Percentiles rank a stretch among this genome's conserved stretches.
These are phyloP conservation scores for Penaeus vannamei DNA, from an alignment of 1,140 invertebrate genomes.

Conservation along the genomic window DNA sequence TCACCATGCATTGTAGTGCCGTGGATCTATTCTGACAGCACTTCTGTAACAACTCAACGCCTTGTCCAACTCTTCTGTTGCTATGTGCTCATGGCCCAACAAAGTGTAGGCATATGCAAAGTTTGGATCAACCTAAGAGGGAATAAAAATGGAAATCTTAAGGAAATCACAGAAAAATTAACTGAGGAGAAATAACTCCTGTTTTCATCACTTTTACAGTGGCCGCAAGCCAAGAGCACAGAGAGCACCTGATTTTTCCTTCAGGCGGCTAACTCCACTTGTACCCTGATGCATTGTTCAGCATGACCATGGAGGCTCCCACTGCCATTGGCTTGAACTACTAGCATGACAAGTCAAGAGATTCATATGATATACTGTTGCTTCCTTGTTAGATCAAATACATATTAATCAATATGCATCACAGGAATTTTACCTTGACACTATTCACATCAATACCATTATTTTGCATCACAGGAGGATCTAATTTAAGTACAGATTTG, in stretches of 20 bases:
- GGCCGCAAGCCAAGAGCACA: constrained; percentile 70
- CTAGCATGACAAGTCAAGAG: constrained; percentile 64
- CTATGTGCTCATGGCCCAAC: constrained; percentile 96
- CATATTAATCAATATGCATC: too few relatives aligned
- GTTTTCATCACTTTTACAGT: background rate
- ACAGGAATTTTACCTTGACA: too few relatives aligned
- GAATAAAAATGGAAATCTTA: constrained; percentile 64
- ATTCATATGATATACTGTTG: too few relatives aligned
- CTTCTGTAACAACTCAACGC: constrained; percentile 94
- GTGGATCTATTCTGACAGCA: constrained; percentile 90
- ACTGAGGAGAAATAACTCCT: too few relatives aligned
- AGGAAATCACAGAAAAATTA: constrained; percentile 8
- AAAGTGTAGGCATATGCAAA: constrained; percentile 97
- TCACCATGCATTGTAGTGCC: constrained; percentile 97
- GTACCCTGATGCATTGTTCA: constrained; percentile 72
- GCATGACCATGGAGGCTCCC: too few relatives aligned
- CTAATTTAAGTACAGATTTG: too few relatives aligned
- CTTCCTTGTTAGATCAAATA: too few relatives aligned
- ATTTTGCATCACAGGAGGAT: too few relatives aligned
- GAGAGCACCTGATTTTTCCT: too few relatives aligned
- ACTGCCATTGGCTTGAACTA: too few relatives aligned
- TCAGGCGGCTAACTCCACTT: too few relatives aligned
- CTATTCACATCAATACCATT: too few relatives aligned
- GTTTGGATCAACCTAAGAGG: constrained; percentile 84
- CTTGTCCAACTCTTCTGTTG: constrained; percentile 97